Conservation (phyloP, 2,113 vertebrate genomes). For the Silurus asotus region DNA sequence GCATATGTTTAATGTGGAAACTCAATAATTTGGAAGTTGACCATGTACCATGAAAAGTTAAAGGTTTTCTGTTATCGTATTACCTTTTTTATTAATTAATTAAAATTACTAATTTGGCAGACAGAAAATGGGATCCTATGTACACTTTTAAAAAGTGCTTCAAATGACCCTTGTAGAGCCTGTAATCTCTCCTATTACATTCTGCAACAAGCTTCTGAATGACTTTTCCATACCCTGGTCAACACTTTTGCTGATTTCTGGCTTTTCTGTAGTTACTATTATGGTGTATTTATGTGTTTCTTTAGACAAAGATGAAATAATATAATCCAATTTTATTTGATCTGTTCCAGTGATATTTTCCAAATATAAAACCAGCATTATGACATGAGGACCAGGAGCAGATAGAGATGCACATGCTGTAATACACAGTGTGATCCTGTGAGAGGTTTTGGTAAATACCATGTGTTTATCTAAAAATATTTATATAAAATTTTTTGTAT, state of each 20-base stretch:
- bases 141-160: too few relatives aligned
- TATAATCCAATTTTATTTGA: neutral
- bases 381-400: slow-evolving; percentile 29
- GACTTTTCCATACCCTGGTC: neutral
- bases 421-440: neutral
- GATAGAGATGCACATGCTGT: slow-evolving; percentile 25
- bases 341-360: slow-evolving; percentile 5
- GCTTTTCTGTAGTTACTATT: neutral
- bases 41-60: too few relatives aligned
- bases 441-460: neutral
- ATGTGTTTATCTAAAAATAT: too few relatives aligned
- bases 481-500: too few relatives aligned
- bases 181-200: neutral
- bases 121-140: neutral
- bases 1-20: too few relatives aligned
- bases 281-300: neutral
- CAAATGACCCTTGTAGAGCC: too few relatives aligned
- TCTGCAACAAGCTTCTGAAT: slow-evolving; percentile 2
- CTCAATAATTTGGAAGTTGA: too few relatives aligned
- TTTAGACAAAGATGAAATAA: neutral
- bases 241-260: neutral
- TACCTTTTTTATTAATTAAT: neutral
- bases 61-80: too few relatives aligned
- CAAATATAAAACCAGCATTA: neutral
- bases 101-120: too few relatives aligned